Evolutionary conservation across 2,888 invertebrate genomes (phyloP).

Genomic region (Uloborus plumipes): DNA sequence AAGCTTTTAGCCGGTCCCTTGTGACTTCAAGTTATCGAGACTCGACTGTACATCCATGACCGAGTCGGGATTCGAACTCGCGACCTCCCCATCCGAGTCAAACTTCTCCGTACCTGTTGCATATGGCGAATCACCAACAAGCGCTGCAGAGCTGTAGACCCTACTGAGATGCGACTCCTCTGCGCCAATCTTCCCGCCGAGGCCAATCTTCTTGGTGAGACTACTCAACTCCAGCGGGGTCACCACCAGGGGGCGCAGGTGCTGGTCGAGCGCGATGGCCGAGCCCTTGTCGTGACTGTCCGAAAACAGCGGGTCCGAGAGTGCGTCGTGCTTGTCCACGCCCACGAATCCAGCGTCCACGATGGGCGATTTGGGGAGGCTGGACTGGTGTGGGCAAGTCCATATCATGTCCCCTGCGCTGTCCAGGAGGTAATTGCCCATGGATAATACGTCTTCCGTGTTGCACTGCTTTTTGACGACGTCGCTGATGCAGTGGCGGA

Average conservation of each 20-base stretch:
- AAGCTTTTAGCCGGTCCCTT: too few species aligned
- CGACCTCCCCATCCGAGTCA: too few species aligned
- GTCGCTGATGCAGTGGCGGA: slow-evolving; percentile 53
- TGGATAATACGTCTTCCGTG: slow-evolving; percentile 23
- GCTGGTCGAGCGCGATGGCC: neutral
- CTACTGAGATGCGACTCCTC: slow-evolving; percentile 39
- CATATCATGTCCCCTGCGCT: slow-evolving; percentile 53
- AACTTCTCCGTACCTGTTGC: slow-evolving; percentile 37
- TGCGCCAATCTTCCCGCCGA: slow-evolving; percentile 1
- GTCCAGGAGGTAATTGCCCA: slow-evolving; percentile 59
- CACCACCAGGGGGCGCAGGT: neutral
- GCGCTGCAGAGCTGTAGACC: slow-evolving; percentile 43
- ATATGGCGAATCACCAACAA: slow-evolving; percentile 39
- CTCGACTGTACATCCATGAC: too few species aligned
- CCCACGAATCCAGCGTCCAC: slow-evolving; percentile 50
- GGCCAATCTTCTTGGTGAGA: neutral
- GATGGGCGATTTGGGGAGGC: slow-evolving; percentile 19
- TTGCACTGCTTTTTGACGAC: slow-evolving; percentile 45
- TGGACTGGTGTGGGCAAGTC: slow-evolving; percentile 51
- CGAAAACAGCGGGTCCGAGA: neutral
- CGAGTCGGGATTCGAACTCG: too few species aligned
- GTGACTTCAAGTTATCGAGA: too few species aligned
- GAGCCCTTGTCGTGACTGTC: neutral
- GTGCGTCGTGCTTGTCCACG: slow-evolving; percentile 23
- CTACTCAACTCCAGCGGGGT: neutral